Conservation (phyloP, 2,888 invertebrate genomes). For the Agonopterix heracliana region DNA sequence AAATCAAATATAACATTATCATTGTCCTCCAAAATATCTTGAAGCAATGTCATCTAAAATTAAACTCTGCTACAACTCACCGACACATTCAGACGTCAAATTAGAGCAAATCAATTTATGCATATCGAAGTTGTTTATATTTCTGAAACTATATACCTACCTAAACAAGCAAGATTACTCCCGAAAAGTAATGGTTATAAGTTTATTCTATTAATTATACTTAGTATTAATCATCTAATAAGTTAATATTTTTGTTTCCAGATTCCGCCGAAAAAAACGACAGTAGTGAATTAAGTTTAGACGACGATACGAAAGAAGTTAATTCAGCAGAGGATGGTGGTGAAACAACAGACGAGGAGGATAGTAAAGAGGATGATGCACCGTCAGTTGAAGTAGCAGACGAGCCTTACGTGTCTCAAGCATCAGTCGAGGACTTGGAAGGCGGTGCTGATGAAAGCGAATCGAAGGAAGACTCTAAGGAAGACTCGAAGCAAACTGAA, state of each 20-base stretch:
- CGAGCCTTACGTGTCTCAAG: slow-evolving; percentile 64
- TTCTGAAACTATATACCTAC: no score
- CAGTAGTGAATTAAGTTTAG: slow-evolving; percentile 68
- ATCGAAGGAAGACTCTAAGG: slow-evolving; percentile 46
- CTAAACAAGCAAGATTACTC: no score
- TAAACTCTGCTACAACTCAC: slow-evolving; percentile 24
- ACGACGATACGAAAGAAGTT: slow-evolving; percentile 60
- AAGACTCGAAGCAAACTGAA: slow-evolving; percentile 40
- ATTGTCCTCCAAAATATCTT: slow-evolving; percentile 33
- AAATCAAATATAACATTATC: slow-evolving; percentile 12
- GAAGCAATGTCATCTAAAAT: slow-evolving; percentile 35
- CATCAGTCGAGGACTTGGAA: slow-evolving; percentile 63
- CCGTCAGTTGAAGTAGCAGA: slow-evolving; percentile 67
- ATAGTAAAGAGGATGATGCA: slow-evolving; percentile 46
- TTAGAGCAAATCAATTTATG: not conserved
- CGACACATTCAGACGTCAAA: not conserved
- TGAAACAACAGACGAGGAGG: slow-evolving; percentile 32
- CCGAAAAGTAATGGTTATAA: no score
- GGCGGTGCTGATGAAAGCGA: slow-evolving; percentile 45
- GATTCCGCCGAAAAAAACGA: slow-evolving; percentile 70
- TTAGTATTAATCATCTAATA: not conserved
- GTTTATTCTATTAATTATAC: no score
- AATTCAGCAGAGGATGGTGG: slow-evolving; percentile 57
- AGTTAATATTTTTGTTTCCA: slow-evolving; percentile 28
- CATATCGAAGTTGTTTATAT: no score